Evolutionary conservation across 53 echinoderm and acorn worm species (phyloP).

Genomic region (Hippasteria phrygiana): DNA sequence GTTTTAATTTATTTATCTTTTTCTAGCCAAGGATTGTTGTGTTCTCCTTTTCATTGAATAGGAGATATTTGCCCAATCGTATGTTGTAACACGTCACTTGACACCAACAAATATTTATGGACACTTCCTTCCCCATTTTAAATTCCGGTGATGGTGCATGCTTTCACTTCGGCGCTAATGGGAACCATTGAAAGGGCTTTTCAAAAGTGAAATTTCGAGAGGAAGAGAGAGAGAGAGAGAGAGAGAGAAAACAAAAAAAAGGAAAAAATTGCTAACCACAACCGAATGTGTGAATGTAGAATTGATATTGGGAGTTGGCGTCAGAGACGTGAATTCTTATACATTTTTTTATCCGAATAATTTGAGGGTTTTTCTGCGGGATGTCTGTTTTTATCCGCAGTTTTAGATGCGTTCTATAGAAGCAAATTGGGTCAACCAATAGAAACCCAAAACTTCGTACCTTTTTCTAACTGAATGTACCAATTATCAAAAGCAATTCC

Average conservation of each 20-base stretch:
- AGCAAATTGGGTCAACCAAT: neutral
- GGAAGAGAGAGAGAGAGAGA: too few relatives aligned
- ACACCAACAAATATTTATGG: conserved; percentile 25
- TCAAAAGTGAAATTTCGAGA: neutral
- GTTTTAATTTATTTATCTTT: too few relatives aligned
- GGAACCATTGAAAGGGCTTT: conserved; percentile 10
- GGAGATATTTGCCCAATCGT: neutral
- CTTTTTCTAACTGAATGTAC: neutral
- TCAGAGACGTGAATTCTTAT: neutral
- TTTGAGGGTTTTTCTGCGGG: neutral
- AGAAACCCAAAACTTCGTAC: neutral
- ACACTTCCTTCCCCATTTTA: conserved; percentile 12
- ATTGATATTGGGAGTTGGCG: neutral
- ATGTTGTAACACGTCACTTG: neutral
- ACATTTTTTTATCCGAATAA: neutral
- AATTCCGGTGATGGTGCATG: neutral
- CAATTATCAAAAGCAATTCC: neutral
- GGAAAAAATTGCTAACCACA: conserved; percentile 1
- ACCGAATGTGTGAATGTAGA: neutral
- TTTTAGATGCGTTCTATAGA: neutral
- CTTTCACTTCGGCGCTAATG: conserved; percentile 11
- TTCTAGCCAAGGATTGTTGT: neutral
- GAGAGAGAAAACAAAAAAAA: too few relatives aligned
- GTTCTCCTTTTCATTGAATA: neutral
- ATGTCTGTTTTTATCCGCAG: neutral